Evolutionary conservation across 2,113 vertebrate species (phyloP).

Genomic region (Perccottus glenii): DNA sequence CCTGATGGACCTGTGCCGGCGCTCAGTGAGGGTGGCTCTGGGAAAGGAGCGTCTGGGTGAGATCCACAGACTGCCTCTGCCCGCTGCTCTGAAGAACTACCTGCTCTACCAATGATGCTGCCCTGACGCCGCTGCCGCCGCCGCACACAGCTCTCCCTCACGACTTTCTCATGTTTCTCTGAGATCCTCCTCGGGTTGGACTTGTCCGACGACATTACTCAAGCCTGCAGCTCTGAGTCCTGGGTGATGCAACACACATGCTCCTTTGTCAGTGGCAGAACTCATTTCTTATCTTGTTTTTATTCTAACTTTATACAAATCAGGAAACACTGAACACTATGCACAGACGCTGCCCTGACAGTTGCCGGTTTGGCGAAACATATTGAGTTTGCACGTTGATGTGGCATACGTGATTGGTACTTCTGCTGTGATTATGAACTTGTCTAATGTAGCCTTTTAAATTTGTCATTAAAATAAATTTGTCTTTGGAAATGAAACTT

Average conservation of each 20-base stretch:
- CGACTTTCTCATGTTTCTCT: conserved; percentile 46
- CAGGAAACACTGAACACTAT: conserved; percentile 76
- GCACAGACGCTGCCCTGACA: conserved; percentile 58
- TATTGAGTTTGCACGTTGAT: conserved; percentile 43
- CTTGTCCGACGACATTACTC: conserved; percentile 59
- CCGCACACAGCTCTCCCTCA: conserved; percentile 22
- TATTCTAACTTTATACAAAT: conserved; percentile 67
- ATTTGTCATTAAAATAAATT: conserved; percentile 23
- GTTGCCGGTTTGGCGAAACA: conserved; percentile 38
- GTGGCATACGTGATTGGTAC: conserved; percentile 52
- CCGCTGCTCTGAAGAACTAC: conserved; percentile 96
- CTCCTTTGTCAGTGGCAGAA: conserved; percentile 46
- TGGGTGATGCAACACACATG: conserved; percentile 46
- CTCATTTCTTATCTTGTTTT: conserved; percentile 63
- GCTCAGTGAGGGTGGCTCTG: conserved; percentile 91
- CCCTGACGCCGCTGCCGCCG: conserved; percentile 6
- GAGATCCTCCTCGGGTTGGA: conserved; percentile 55
- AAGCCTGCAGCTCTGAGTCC: conserved; percentile 57
- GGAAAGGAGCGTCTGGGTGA: conserved; percentile 90
- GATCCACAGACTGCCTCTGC: conserved; percentile 91
- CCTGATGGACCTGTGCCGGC: conserved; percentile 95
- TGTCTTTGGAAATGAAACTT: conserved; percentile 20
- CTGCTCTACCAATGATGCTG: conserved; percentile 94
- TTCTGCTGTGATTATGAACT: conserved; percentile 57
- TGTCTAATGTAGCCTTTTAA: conserved; percentile 50